These are phyloP conservation scores for Forbesichthys papilliferus DNA, from an alignment of 2,113 vertebrate species.

Conservation along the genomic window DNA sequence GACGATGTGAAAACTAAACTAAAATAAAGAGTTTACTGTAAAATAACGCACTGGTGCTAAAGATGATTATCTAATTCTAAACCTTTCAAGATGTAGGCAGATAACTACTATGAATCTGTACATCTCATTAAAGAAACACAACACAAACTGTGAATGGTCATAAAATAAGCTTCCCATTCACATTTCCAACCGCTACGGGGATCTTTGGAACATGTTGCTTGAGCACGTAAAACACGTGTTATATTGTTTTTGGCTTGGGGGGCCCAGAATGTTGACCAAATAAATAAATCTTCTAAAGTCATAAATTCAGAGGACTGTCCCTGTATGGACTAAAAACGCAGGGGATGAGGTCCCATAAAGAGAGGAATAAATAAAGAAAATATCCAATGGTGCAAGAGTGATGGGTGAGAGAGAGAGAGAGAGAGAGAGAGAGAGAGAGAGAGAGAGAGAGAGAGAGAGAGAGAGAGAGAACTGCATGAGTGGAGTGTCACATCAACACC, in stretches of 20 bases:
- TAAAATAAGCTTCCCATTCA: too few species aligned
- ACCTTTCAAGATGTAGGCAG: too few species aligned
- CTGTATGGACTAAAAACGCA: slow-evolving; percentile 25
- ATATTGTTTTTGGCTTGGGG: background rate
- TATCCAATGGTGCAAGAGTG: background rate
- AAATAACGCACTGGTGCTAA: too few species aligned
- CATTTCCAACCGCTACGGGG: too few species aligned
- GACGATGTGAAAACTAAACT: background rate
- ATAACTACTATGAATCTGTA: too few species aligned
- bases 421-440: slow-evolving; percentile 8
- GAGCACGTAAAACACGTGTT: too few species aligned
- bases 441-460: slow-evolving; percentile 17
- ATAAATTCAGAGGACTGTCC: slow-evolving; percentile 1
- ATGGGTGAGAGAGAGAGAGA: slow-evolving; percentile 8
- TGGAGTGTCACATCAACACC: slow-evolving; percentile 40
- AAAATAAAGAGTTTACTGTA: background rate
- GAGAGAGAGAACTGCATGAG: slow-evolving; percentile 39
- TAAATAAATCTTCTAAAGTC: background rate
- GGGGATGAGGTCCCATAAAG: background rate
- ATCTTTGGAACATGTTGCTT: too few species aligned
- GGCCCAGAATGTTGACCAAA: background rate
- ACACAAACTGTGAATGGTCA: too few species aligned
- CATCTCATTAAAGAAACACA: too few species aligned
- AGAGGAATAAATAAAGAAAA: background rate
- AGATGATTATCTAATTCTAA: too few species aligned